A percentile compares a stretch with the other conserved stretches of the same genome.
Conservation (phyloP, 1,140 invertebrate genomes). For the Cepaea nemoralis region DNA sequence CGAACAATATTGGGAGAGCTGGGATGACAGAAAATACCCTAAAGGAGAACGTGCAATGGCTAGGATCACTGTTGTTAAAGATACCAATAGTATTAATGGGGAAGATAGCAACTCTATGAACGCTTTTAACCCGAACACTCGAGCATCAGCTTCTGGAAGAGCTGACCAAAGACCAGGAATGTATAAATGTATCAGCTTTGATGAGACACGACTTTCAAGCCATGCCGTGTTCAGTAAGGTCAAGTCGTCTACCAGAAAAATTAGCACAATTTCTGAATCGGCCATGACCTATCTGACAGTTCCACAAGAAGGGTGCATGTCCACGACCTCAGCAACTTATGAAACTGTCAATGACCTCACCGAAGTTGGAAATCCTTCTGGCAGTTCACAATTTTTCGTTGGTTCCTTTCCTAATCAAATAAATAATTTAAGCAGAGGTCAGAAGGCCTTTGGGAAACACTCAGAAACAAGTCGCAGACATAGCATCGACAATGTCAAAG, state of each 20-base stretch:
- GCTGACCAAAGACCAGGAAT: neutral
- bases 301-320: neutral
- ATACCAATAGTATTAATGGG: neutral
- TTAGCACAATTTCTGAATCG: neutral
- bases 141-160: neutral
- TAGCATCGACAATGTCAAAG: neutral
- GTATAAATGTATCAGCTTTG: conserved; percentile 4
- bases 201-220: neutral
- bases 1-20: neutral
- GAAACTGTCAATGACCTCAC: neutral
- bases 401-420: neutral
- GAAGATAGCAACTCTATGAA: neutral
- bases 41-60: neutral
- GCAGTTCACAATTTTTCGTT: neutral
- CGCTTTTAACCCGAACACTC: neutral
- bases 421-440: neutral
- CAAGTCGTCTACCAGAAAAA: neutral
- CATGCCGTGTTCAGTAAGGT: neutral
- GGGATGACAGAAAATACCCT: neutral
- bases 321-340: neutral
- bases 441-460: neutral
- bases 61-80: neutral
- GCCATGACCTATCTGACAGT: neutral
- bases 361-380: neutral
- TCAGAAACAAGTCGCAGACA: too few relatives aligned